A percentile compares a stretch with the other conserved stretches of the same genome.
Conservation (phyloP, 2,888 invertebrate genomes). For the Drosophila neotestacea region DNA sequence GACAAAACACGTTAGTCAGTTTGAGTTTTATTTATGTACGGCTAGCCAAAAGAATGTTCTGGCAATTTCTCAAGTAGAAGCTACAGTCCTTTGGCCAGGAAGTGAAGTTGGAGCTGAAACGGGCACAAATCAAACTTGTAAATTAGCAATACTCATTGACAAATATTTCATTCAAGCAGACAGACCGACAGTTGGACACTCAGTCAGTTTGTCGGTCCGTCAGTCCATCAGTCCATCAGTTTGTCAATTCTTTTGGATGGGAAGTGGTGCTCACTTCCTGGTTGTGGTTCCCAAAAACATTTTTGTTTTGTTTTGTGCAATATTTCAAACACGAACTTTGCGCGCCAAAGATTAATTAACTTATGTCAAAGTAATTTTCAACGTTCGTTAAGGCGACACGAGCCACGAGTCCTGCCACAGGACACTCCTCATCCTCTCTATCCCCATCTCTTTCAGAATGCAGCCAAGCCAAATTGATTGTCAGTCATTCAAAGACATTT, state of each 20-base stretch:
- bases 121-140: constrained; percentile 81
- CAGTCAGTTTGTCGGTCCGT: constrained; percentile 2
- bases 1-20: constrained; percentile 44
- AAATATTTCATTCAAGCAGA: constrained; percentile 75
- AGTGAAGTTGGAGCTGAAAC: constrained; percentile 25
- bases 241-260: neutral
- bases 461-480: constrained; percentile 82
- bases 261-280: constrained; percentile 47
- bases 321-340: constrained; percentile 81
- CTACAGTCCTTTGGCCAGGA: constrained; percentile 26
- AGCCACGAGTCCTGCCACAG: constrained; percentile 40
- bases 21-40: constrained; percentile 73
- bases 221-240: constrained; percentile 15
- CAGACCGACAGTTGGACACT: constrained; percentile 38
- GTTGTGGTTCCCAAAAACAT: constrained; percentile 49
- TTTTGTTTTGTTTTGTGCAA: constrained; percentile 54
- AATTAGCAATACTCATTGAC: constrained; percentile 82
- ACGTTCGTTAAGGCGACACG: constrained; percentile 82
- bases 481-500: constrained; percentile 84
- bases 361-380: constrained; percentile 84
- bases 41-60: constrained; percentile 73
- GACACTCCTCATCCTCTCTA: constrained; percentile 1
- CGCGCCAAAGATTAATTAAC: constrained; percentile 85
- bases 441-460: constrained; percentile 3
- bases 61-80: constrained; percentile 65